Evolutionary conservation across 30 jellyfish, hydroid and myxozoan species (phyloP), one percentile per base, ranked within the genome.

Genomic region (Aurelia sp.): DNA sequence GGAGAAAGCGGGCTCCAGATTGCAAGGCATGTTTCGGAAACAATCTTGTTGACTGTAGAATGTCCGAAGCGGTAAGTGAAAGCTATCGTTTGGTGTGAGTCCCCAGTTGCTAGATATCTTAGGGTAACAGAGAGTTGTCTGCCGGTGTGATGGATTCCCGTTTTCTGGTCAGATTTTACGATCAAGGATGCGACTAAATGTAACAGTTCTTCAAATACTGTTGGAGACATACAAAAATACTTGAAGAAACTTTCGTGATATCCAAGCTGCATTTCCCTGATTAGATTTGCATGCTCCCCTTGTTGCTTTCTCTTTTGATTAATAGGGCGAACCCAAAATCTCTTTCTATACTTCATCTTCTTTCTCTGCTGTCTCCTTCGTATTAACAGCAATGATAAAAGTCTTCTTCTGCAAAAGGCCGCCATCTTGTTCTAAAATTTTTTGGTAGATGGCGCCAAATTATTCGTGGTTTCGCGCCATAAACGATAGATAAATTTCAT

Each of bases 171-270:
- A 74, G 27, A 74, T 3, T 57, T 37, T 7, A 37, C 7, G 50
- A 37, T 37, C 50, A 74, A 0, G 11, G 85, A 78, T 18, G 73
- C 85, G 3, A 74, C 73, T 50, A 74, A 74, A 48, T 50, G 19
- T 13, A 52, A 50, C 72, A 74, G 22, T 6, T 37, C 22, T 1
- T 74, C 85, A 16, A 74, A 74, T 30, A 77, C 17, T 13, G 19
- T 11, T 3, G 88, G 88, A 20, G 88, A 52, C 88, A 77, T 77
- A 15, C 88, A 65, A 62, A 77, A 77, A 77, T 57, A 62, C 17
- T n/a, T 59, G 88, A 77, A 77, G 64, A 77, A 77, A 30, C 88
- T 55, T 55, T 77, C 88, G 80, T 77, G 88, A 31, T 77, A 84
- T 31, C 51, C 80, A 64, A 77, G 88, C 18, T 77, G 80, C 88